These are phyloP conservation scores for Thymelicus sylvestris DNA, from an alignment of 2,888 invertebrate genomes.

Conservation along the genomic window DNA sequence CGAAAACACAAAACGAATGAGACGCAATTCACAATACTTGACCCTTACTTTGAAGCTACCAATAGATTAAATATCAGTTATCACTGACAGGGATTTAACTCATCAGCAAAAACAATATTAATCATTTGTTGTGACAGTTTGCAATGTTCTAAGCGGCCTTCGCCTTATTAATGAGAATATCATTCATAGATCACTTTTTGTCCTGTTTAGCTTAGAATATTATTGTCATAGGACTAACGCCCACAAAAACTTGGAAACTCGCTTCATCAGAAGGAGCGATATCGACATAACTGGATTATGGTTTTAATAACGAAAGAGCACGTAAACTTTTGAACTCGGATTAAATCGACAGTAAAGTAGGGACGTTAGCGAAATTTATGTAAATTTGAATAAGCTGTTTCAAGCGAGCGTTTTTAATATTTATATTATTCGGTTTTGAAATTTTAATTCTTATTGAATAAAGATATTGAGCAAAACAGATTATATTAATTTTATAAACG, in stretches of 20 bases:
- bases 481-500: too few species aligned
- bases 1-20: too few species aligned
- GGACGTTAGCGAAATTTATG: conserved; percentile 34
- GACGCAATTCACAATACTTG: too few species aligned
- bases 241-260: not conserved
- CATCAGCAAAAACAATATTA: not conserved
- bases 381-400: conserved; percentile 34
- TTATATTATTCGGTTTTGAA: too few species aligned
- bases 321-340: conserved; percentile 32
- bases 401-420: conserved; percentile 4
- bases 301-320: conserved; percentile 31
- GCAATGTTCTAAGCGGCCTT: not conserved
- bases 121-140: not conserved
- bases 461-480: too few species aligned
- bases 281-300: conserved; percentile 25
- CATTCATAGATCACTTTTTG: not conserved
- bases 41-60: not conserved
- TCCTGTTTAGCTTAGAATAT: not conserved
- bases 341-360: conserved; percentile 34
- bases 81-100: not conserved
- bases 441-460: too few species aligned
- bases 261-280: conserved; percentile 6
- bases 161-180: not conserved
- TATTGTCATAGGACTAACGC: not conserved
- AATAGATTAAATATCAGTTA: not conserved